These are phyloP conservation scores for Hydraecia micacea DNA, from an alignment of 2,888 invertebrate genomes.

Conservation along the genomic window DNA sequence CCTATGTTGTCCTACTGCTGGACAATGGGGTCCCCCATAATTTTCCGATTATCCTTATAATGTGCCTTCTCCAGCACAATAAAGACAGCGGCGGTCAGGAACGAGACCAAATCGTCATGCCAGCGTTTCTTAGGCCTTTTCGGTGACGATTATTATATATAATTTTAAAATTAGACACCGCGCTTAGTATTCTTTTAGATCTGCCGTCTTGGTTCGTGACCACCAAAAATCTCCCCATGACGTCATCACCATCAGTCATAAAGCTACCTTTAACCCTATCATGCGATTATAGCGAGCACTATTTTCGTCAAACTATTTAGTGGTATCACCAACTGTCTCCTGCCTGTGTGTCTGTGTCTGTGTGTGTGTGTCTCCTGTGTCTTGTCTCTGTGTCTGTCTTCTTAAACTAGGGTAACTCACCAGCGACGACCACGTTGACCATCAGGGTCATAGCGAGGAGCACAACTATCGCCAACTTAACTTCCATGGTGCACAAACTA, in stretches of 20 bases:
- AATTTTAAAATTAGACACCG: background rate
- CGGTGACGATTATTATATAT: no score
- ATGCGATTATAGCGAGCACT: background rate
- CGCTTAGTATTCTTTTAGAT: background rate
- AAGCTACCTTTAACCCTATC: background rate
- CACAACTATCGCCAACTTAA: slow-evolving; percentile 69
- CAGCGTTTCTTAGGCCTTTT: no score
- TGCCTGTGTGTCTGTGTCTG: background rate
- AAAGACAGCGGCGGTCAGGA: no score
- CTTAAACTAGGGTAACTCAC: slow-evolving; percentile 70
- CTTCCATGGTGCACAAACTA: slow-evolving; percentile 72
- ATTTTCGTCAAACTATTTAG: background rate
- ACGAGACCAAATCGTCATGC: no score
- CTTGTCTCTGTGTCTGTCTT: background rate
- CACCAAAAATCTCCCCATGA: background rate
- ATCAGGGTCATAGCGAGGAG: slow-evolving; percentile 65
- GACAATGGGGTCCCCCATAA: no score
- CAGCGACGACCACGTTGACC: slow-evolving; percentile 71
- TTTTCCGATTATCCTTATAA: no score
- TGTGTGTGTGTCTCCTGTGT: background rate
- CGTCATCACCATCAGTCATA: background rate
- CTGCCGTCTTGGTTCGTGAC: background rate
- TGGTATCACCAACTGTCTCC: background rate
- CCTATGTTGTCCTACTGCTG: no score
- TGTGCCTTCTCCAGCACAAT: no score